Evolutionary conservation across 2,113 vertebrate species (phyloP).

Genomic region (Taxidea taxus): DNA sequence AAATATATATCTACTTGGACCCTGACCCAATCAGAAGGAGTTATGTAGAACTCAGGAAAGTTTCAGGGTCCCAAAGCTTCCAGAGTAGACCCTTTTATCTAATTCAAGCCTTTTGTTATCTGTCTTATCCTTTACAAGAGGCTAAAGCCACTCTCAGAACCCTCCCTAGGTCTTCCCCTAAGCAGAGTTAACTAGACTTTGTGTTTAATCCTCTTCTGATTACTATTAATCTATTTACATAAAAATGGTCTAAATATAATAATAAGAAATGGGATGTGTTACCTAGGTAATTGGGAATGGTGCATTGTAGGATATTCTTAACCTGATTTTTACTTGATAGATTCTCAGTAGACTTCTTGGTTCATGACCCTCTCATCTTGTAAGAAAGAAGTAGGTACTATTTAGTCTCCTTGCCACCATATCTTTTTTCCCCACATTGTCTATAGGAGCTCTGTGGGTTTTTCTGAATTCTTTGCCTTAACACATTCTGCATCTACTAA

Average conservation of each 20-base stretch:
- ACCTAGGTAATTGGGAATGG: neutral
- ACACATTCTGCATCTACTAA: neutral
- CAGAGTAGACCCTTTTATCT: neutral
- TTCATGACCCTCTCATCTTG: neutral
- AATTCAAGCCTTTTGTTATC: neutral
- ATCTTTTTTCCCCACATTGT: neutral
- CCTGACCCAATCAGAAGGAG: neutral
- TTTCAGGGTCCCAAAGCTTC: neutral
- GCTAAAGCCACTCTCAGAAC: neutral
- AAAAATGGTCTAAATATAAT: neutral
- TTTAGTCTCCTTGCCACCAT: neutral
- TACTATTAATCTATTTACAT: neutral
- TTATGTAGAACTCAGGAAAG: neutral
- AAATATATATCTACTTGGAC: neutral
- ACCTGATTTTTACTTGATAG: neutral
- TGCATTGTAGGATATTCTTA: neutral
- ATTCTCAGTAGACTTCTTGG: neutral
- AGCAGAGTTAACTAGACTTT: neutral
- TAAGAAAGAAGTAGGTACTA: neutral
- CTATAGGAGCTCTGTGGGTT: neutral
- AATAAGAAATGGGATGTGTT: neutral
- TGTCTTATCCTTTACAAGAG: neutral
- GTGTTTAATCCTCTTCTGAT: neutral
- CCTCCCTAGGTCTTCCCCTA: neutral
- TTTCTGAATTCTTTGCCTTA: constrained; percentile 25